Conservation (phyloP, 2,113 vertebrate species). For the Sphyrna mokarran region DNA sequence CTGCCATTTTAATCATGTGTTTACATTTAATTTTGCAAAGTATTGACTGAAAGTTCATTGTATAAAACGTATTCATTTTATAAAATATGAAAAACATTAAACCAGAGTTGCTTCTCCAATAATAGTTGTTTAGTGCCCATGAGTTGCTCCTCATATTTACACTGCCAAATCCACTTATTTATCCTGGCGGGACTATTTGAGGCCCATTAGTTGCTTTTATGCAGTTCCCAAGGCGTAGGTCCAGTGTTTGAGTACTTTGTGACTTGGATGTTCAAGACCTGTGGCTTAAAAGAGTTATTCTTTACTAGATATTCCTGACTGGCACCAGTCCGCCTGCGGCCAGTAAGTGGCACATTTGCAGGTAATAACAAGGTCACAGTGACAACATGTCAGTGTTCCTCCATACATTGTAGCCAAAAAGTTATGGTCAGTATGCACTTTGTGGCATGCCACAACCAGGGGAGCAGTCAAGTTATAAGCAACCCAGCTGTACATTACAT, state of each 20-base stretch:
- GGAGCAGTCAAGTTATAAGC: neutral
- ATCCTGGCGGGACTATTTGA: neutral
- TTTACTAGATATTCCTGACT: neutral
- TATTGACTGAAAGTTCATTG: too few relatives aligned
- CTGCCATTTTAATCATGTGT: too few relatives aligned
- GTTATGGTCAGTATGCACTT: neutral
- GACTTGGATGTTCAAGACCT: neutral
- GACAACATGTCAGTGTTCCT: neutral
- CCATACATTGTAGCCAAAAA: neutral
- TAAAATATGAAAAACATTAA: neutral
- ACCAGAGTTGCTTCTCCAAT: neutral
- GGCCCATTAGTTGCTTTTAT: neutral
- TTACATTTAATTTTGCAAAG: too few relatives aligned
- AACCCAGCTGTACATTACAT: neutral
- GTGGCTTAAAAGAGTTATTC: neutral
- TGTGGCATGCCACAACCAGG: neutral
- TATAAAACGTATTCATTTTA: neutral
- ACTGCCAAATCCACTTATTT: neutral
- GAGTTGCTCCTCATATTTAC: neutral
- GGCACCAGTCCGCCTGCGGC: neutral
- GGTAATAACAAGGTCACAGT: neutral
- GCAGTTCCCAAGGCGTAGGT: neutral
- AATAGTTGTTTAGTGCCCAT: neutral
- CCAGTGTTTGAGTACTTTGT: neutral
- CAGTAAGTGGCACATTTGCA: neutral